Evolutionary conservation across 2,888 invertebrate genomes (phyloP).

Genomic region (Nineta flava): DNA sequence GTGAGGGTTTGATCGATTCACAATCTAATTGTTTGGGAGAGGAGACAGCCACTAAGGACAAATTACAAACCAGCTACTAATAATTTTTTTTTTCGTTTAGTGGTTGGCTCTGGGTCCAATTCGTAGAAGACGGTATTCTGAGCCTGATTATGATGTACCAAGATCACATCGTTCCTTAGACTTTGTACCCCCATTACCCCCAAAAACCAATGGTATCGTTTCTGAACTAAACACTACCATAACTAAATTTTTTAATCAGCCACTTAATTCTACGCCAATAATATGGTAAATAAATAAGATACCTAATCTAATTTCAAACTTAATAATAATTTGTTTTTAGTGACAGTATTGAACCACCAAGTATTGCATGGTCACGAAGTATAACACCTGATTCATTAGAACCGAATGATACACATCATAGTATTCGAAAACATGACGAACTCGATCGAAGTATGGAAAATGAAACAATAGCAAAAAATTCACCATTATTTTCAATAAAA

Average conservation of each 20-base stretch:
- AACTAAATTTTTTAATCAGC: constrained; percentile 26
- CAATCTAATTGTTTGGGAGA: too few relatives aligned
- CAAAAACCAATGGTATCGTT: constrained; percentile 11
- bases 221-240: constrained; percentile 19
- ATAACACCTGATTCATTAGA: constrained; percentile 27
- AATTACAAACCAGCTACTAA: too few relatives aligned
- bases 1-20: too few relatives aligned
- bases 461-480: not conserved
- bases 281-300: constrained; percentile 9
- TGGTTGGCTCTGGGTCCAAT: constrained; percentile 21
- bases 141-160: constrained; percentile 32
- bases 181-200: constrained; percentile 11
- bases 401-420: constrained; percentile 8
- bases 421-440: not conserved
- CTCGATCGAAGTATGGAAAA: not conserved
- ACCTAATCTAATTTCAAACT: too few relatives aligned
- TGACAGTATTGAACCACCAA: constrained; percentile 4
- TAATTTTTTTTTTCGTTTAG: constrained; percentile 14
- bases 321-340: not conserved
- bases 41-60: too few relatives aligned
- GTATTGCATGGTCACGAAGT: constrained; percentile 12
- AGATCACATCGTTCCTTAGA: constrained; percentile 26
- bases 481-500: not conserved
- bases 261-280: constrained; percentile 11
- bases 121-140: constrained; percentile 22